phyloP scores from a whole-genome alignment of 2,888 invertebrate species.

The Ceraclea dissimilis region DNA sequence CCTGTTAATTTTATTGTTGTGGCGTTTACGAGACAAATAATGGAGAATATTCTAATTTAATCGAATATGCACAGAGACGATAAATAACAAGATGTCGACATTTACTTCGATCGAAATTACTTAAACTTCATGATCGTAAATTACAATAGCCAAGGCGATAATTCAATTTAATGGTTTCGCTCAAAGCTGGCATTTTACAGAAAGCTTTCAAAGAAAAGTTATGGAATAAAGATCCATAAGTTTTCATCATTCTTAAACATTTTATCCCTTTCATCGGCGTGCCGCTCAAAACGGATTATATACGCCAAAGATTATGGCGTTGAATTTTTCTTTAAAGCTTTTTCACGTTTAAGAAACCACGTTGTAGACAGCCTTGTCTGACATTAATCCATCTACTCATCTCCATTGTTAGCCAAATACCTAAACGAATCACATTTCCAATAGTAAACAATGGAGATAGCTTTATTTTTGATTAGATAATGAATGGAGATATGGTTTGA shows the following conservation, averaged over 20 bases:
- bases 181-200: constrained; percentile 10
- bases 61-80: constrained; percentile 7
- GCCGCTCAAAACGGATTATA: neutral
- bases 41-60: constrained; percentile 10
- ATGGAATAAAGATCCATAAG: constrained; percentile 14
- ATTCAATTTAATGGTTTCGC: constrained; percentile 15
- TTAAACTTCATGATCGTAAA: constrained; percentile 13
- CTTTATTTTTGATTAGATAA: too few relatives aligned
- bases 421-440: too few relatives aligned
- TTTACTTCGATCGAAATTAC: constrained; percentile 17
- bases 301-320: neutral
- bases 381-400: too few relatives aligned
- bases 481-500: too few relatives aligned
- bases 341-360: too few relatives aligned
- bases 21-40: neutral
- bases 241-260: constrained; percentile 13
- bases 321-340: neutral
- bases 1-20: constrained; percentile 2
- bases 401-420: too few relatives aligned
- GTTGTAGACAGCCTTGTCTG: too few relatives aligned
- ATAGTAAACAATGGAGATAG: too few relatives aligned
- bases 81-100: constrained; percentile 16
- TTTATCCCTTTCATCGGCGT: constrained; percentile 1
- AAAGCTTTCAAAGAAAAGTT: constrained; percentile 18
- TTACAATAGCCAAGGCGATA: constrained; percentile 10